Evolutionary conservation across 1,140 invertebrate species (phyloP), one percentile per base, ranked within the genome.

Genomic region (Papilio helenus): DNA sequence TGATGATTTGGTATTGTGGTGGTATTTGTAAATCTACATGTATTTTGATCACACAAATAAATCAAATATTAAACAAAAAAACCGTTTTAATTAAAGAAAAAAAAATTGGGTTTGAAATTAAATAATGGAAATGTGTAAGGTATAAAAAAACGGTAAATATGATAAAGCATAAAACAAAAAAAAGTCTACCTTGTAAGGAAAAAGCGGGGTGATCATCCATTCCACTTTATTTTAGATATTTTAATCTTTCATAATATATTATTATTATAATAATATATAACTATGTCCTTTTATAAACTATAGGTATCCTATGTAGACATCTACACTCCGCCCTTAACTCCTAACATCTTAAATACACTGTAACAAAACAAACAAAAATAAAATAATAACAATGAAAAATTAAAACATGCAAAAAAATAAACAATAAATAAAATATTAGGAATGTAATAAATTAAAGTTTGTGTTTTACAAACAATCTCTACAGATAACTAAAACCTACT

Each of bases 181-280:
- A 77, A 55, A 20, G 51, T 85, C 89, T 93, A 93, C 91, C 91
- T 93, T 91, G 81, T 85, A 89, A 89, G 85, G 34, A 84, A 88
- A 90, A 92, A 93, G 90, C 87, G 84, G 90, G 90, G 88, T 82
- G 87, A 88, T 85, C 84, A 89, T 92, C 89, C 90, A 83, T 89
- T 94, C 90, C 90, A 92, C 89, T 91, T 88, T 88, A 86, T 85
- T 86, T 89, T 83, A 87, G 83, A 89, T 90, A 89, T 86, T 86
- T 85, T 88, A 87, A 88, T 91, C 83, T 92, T 88, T 91, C 87
- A 92, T 92, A 94, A 94, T 94, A 94, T 94, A 94, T 94, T 94
- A 94, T 94, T 93, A 93, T 93, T 93, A 87, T 94, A 94, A 94
- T 93, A 93, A 94, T 94, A 94, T 93, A 93, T 93, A 93, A 87